Base-by-base conservation (phyloP, 92 coral and sea anemone species). In the Nematostella vectensis region DNA sequence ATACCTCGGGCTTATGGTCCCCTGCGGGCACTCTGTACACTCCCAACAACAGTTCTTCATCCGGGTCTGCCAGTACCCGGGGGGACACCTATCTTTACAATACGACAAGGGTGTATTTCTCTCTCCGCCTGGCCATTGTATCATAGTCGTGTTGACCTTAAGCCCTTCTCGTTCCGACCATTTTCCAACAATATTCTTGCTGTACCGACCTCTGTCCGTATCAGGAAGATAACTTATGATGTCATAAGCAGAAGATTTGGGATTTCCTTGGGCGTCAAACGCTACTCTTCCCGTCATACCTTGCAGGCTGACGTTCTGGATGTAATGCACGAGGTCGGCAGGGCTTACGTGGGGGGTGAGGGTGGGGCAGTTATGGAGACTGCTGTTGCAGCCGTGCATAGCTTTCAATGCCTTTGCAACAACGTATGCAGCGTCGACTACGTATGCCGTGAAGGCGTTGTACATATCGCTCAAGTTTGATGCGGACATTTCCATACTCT, bases 1-100 rank as follows among this genome's bases (percentile, higher is more conserved):
- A 0, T 67, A 45, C 0, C 15, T 25, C 31, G 29, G 37, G 47
- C 68, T 70, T 21, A 80, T 57, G 3, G 70, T 69, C 18, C 84
- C 83, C 31, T 61, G 50, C 17, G 75, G 63, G 47, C 95, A 85
- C 21, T 54, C 62, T 16, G 56, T 39, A 25, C 95, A 85, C 16
- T 78, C 83, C 95, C 95, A 85, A 44, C 95, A 85, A 31, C 95
- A 85, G 23, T 64, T 63, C 11, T 59, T 67, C 55, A 60, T 65
- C 15, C 25, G 57, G 20, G 82, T 74, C 55, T 76, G 83, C 59
- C 59, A 37, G 27, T 75, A 63, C 1, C 95, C 88, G 12, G 95
- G 88, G 18, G 75, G 69, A 54, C 95, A 85, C 27, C 10, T 61
- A 4, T 29, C 30, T 54, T 67, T 61, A 48, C 88, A 85, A 11